Base-by-base conservation (phyloP, 2,888 invertebrate species). In the Scaptomyza reducta region DNA sequence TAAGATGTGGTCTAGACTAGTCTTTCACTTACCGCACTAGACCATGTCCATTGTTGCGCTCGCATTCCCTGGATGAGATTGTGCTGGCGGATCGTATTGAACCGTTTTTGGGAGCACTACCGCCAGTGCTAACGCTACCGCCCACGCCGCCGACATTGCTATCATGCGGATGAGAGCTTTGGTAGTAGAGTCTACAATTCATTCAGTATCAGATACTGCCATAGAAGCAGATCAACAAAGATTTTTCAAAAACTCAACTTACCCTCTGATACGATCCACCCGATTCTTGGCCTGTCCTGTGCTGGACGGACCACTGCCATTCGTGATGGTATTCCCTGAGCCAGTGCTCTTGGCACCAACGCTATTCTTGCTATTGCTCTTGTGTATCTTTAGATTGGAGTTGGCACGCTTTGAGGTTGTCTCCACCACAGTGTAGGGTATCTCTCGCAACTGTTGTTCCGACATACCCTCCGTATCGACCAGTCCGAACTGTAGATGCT, bases 381-480 rank as follows among this genome's bases (percentile, higher is more conserved):
- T 92, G 81, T 92, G 92, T 29, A 92, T 91, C 78, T 92, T 92
- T 18, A 91, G 81, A 68, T 91, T 91, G 27, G 90, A 90, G 46
- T 89, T 90, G 40, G 90, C 85, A 4, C 91, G 90, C 63, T 92
- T 92, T 6, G 91, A 90, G 35, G 89, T 90, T 35, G 96, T 95
- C 91, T 97, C 96, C 14, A 97, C 96, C 46, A 97, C 96, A 0
- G 96, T 97, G 91, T 97, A 97, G 3, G 97, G 96, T 87, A 97
- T 97, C 92, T 97, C 97, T 70, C 96, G 94, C 27, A 97, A 93
- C 89, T 97, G 97, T 76, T 95, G 95, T 88, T 96, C 97, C 53
- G 95, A 95, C 96, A 98, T 97, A 64, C 97, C 97, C 22, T 95
- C 94, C 0, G 97, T 97, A 84, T 97, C 97, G 59, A 97, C 95